Percentiles rank a stretch among this genome's conserved stretches.
Evolutionary conservation across 2,113 vertebrate species (phyloP).

Genomic region (Gavialis gangeticus): DNA sequence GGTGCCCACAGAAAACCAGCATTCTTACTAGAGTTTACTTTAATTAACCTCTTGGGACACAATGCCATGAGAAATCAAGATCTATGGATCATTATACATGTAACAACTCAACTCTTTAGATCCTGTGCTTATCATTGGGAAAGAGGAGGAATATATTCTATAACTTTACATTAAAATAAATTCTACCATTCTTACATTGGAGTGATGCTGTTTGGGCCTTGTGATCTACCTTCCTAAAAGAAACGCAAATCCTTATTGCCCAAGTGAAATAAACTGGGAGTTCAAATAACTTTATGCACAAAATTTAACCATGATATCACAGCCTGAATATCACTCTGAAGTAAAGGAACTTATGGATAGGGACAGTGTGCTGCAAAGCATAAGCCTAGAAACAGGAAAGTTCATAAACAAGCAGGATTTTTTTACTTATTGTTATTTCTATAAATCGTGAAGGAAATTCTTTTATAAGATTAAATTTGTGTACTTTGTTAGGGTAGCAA

Average conservation of each 20-base stretch:
- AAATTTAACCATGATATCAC: not conserved
- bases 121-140: not conserved
- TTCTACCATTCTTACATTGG: accelerated
- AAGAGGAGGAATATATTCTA: not conserved
- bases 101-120: not conserved
- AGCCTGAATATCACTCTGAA: not conserved
- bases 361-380: not conserved
- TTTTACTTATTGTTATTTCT: not conserved
- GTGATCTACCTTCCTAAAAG: not conserved
- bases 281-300: not conserved
- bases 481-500: not conserved
- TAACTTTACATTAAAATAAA: not conserved
- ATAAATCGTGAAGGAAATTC: not conserved
- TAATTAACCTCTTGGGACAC: not conserved
- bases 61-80: not conserved
- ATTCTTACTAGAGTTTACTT: not conserved
- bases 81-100: not conserved
- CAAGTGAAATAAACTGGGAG: not conserved
- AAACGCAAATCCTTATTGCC: not conserved
- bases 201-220: not conserved
- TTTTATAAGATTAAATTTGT: not conserved
- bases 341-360: not conserved
- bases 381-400: not conserved
- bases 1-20: not conserved
- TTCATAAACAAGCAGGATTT: not conserved